Evolutionary conservation across 1,140 invertebrate genomes (phyloP).

Genomic region (Penaeus chinensis): DNA sequence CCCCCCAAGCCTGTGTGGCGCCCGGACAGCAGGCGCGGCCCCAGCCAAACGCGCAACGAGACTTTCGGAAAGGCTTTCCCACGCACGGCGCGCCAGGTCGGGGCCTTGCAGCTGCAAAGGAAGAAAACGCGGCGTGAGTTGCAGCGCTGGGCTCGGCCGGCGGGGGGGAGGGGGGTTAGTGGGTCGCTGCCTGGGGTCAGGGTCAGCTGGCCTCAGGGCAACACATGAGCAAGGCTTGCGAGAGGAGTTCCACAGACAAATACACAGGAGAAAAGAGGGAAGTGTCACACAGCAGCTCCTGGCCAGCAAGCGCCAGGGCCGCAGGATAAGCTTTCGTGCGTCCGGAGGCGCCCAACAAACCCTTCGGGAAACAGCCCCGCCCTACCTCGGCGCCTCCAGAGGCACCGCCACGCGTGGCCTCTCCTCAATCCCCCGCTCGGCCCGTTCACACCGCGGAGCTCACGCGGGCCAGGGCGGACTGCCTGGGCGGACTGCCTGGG

Average conservation of each 20-base stretch:
- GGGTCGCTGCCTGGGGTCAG: neutral
- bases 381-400: too few relatives aligned
- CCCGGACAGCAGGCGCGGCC: neutral
- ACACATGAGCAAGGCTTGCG: neutral
- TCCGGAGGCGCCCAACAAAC: too few relatives aligned
- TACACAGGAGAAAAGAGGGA: too few relatives aligned
- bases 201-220: neutral
- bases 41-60: constrained; percentile 34
- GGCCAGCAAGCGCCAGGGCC: too few relatives aligned
- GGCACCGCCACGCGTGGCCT: too few relatives aligned
- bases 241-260: neutral
- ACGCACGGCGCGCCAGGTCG: constrained; percentile 51
- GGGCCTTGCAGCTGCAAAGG: constrained; percentile 59
- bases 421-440: neutral
- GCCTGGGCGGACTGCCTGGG: neutral
- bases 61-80: constrained; percentile 49
- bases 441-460: neutral
- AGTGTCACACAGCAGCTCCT: too few relatives aligned
- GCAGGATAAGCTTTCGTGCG: too few relatives aligned
- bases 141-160: constrained; percentile 23
- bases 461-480: too few relatives aligned
- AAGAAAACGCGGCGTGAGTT: constrained; percentile 46
- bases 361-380: too few relatives aligned
- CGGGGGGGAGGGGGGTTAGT: neutral
- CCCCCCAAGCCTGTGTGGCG: neutral